These are phyloP conservation scores for Melinopterus prodromus DNA, from an alignment of 2,888 invertebrate genomes.

Conservation along the genomic window DNA sequence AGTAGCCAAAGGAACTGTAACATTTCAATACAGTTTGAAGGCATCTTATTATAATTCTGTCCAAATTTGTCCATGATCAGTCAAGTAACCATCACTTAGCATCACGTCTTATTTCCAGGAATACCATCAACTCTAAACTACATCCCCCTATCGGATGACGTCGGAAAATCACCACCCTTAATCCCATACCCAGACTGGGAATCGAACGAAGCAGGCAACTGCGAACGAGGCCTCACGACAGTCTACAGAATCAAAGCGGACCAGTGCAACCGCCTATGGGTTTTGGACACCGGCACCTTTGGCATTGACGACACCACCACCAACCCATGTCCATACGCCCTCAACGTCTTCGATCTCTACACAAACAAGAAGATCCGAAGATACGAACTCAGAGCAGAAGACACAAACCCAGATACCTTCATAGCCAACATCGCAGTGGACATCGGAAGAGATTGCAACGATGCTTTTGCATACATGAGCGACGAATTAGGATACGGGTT, in stretches of 20 bases:
- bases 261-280: slow-evolving; percentile 82
- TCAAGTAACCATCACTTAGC: background rate
- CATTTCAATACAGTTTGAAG: no score
- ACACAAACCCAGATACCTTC: slow-evolving; percentile 79
- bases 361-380: slow-evolving; percentile 74
- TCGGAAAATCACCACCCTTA: slow-evolving; percentile 75
- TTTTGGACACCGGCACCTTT: slow-evolving; percentile 82
- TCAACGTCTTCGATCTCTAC: slow-evolving; percentile 79
- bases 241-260: slow-evolving; percentile 84
- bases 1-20: no score
- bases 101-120: slow-evolving; percentile 62
- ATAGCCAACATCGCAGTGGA: slow-evolving; percentile 90
- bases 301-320: slow-evolving; percentile 80
- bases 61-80: background rate
- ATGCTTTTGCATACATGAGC: slow-evolving; percentile 81
- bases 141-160: slow-evolving; percentile 72
- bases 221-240: slow-evolving; percentile 77
- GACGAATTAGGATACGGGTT: slow-evolving; percentile 86
- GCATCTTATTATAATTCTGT: no score
- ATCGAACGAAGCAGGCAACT: slow-evolving; percentile 79
- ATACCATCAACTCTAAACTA: slow-evolving; percentile 85
- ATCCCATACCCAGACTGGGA: slow-evolving; percentile 82
- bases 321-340: slow-evolving; percentile 80
- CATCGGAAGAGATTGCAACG: slow-evolving; percentile 76
- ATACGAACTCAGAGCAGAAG: slow-evolving; percentile 74